Percentiles rank a stretch among this genome's conserved stretches.
Evolutionary conservation across 1,140 invertebrate species (phyloP).

Genomic region (Sarcophaga peregrina): DNA sequence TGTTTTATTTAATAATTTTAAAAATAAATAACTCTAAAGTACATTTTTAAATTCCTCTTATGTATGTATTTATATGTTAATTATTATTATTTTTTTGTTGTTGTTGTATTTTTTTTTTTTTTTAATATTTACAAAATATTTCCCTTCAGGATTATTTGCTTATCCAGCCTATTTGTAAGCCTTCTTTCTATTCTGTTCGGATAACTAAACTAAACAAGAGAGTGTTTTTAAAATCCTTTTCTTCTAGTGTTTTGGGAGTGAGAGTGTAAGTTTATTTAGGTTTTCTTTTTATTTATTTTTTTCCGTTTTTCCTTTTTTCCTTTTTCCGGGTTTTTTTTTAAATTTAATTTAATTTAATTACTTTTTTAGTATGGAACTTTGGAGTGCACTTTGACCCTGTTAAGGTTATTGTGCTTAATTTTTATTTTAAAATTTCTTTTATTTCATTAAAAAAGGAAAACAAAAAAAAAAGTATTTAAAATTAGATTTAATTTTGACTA

Average conservation of each 20-base stretch:
- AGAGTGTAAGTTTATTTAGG: background rate
- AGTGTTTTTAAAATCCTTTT: background rate
- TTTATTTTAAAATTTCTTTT: background rate
- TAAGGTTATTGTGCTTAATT: background rate
- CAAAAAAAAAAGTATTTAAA: slow-evolving; percentile 4
- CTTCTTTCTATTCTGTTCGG: slow-evolving; percentile 6
- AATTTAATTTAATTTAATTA: background rate
- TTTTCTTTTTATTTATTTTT: slow-evolving; percentile 20
- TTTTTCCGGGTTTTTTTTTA: slow-evolving; percentile 6
- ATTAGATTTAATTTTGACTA: slow-evolving; percentile 36
- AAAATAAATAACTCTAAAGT: slow-evolving; percentile 31
- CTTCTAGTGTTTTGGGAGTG: background rate
- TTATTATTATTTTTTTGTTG: slow-evolving; percentile 20
- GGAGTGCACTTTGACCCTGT: background rate
- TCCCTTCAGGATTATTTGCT: background rate
- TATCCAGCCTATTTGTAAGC: slow-evolving; percentile 21
- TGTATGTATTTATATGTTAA: slow-evolving; percentile 2
- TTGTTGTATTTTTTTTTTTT: background rate
- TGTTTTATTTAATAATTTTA: slow-evolving; percentile 1
- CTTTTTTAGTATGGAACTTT: slow-evolving; percentile 30
- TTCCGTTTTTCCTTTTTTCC: slow-evolving; percentile 10
- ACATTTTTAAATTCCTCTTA: slow-evolving; percentile 16
- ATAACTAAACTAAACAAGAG: background rate
- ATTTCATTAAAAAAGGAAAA: slow-evolving; percentile 14
- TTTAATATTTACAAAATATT: slow-evolving; percentile 35